Conservation (phyloP, 2,888 invertebrate genomes). For the Aporophyla nigra region DNA sequence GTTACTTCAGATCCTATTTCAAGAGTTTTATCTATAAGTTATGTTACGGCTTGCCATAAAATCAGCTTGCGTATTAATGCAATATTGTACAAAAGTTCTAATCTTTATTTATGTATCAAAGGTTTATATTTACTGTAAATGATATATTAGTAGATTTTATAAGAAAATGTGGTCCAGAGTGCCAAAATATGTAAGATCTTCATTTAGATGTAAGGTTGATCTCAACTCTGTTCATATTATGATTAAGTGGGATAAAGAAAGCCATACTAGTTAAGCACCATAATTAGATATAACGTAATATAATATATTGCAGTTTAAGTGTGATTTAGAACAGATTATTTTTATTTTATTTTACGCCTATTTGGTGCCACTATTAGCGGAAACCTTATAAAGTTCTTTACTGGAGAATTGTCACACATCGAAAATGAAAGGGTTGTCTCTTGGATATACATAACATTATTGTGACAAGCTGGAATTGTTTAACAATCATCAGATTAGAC, state of each 20-base stretch:
- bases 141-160: constrained; percentile 59
- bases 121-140: constrained; percentile 72
- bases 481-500: background rate
- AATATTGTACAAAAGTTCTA: constrained; percentile 73
- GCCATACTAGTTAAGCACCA: constrained; percentile 70
- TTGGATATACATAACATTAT: background rate
- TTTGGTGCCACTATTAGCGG: constrained; percentile 39
- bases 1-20: constrained; percentile 60
- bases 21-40: constrained; percentile 50
- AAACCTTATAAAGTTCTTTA: background rate
- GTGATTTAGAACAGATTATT: constrained; percentile 61
- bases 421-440: background rate
- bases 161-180: constrained; percentile 86
- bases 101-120: constrained; percentile 69
- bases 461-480: constrained; percentile 53
- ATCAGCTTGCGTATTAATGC: constrained; percentile 65
- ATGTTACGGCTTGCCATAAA: constrained; percentile 68
- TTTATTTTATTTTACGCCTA: constrained; percentile 51
- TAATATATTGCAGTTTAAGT: constrained; percentile 67
- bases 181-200: constrained; percentile 90
- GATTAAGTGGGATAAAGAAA: constrained; percentile 69
- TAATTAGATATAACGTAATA: constrained; percentile 62
- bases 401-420: background rate
- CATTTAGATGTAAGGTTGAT: constrained; percentile 87
- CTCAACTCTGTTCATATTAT: constrained; percentile 88